Base-by-base conservation (phyloP, 2,797 vertebrate species). In the Dendrocincla fuliginosa region DNA sequence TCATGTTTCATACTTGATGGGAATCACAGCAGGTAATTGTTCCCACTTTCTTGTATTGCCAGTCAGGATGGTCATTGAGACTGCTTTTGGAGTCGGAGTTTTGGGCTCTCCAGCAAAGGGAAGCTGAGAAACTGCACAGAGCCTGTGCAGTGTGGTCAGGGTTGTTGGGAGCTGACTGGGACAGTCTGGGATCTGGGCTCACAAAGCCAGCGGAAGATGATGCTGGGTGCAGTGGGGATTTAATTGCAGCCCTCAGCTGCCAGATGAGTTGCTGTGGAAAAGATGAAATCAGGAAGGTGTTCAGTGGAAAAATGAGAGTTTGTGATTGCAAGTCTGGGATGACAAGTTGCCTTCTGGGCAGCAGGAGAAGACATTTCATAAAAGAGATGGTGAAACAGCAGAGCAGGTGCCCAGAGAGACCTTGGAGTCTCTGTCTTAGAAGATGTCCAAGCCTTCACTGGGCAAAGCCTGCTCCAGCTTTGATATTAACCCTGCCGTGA, bases 141-240 rank as follows among this genome's bases (percentile, higher is more conserved):
- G 5, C 15, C 56, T 1, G 1, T 20, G 19, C 55, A 55, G 16
- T 5, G 12, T 88, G 35, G 23, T 18, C 18, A 15, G 17, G 10
- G 20, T 56, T 27, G 23, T 41, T 1, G 2, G 11, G 30, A 11
- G n/a, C 63, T 64, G 44, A 9, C 1, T 63, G 61, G 41, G 32
- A 15, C 32, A 37, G 17, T 0, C 1, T 39, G 28, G 65, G 5
- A 41, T 28, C 35, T 60, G 37, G 39, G 16, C 11, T 64, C 1
- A 0, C 39, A n/a, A 41, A 69, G 14, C 28, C 44, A 33, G 32
- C 20, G 25, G 35, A n/a, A 20, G 14, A 56, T 8, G 1, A 0
- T 78, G 32, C n/a, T 67, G 30, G 23, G 7, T 67, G 13, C 6
- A 5, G 27, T 25, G 47, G 1, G 2, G 39, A 59, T 80, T 70